Conservation (phyloP, 2,888 invertebrate genomes). For the Phasia obesa region DNA sequence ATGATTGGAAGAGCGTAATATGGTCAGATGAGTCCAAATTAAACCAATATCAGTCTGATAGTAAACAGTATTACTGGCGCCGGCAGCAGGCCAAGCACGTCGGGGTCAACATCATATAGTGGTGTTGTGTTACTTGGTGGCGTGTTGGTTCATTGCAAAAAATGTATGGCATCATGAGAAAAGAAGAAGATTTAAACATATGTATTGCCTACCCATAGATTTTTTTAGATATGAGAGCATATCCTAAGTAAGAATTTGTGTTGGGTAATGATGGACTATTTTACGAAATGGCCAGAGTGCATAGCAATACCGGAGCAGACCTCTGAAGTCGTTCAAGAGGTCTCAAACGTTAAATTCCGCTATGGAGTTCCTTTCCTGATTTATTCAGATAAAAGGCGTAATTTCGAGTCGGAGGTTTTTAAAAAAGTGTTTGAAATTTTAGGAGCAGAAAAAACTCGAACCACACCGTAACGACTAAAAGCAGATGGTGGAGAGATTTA, state of each 20-base stretch:
- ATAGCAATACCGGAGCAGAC: background rate
- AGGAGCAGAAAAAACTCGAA: constrained; percentile 2
- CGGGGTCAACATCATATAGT: too few relatives aligned
- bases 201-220: too few relatives aligned
- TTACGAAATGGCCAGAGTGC: constrained; percentile 17
- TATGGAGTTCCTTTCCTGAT: constrained; percentile 4
- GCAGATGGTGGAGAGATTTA: background rate
- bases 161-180: too few relatives aligned
- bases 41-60: too few relatives aligned
- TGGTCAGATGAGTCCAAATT: too few relatives aligned
- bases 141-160: too few relatives aligned
- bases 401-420: background rate
- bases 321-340: background rate
- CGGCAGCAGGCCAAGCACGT: too few relatives aligned
- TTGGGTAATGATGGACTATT: constrained; percentile 6
- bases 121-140: background rate
- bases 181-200: too few relatives aligned
- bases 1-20: too few relatives aligned
- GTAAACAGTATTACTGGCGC: too few relatives aligned
- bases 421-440: background rate
- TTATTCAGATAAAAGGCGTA: background rate
- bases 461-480: background rate
- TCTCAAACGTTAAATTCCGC: background rate
- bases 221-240: too few relatives aligned
- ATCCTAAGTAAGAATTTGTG: too few relatives aligned